Base-by-base conservation (phyloP, 2,113 vertebrate genomes). In the Herpetotheres cachinnans region DNA sequence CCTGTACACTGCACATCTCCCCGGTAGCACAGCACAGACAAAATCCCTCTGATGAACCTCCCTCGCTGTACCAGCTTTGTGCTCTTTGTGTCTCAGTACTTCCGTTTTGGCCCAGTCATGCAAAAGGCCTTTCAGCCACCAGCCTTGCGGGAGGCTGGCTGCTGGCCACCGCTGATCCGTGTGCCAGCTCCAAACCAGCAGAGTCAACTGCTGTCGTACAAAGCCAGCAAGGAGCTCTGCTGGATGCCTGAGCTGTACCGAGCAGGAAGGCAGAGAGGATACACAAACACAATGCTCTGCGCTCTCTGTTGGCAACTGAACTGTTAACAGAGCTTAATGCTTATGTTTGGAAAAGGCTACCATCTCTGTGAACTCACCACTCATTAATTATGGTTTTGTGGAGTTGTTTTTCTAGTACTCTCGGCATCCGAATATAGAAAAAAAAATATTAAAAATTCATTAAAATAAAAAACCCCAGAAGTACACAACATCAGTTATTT, bases 151-250 rank as follows among this genome's bases (percentile, higher is more conserved):
- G 17, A 34, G 10, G 52, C 26, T 38, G 69, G 34, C 20, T 0
- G 3, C 50, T 32, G 24, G 38, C 19, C n/a, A 26, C 21, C 1
- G 1, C 89, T 26, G 36, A 3, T 5, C 71, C 49, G 0, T 30
- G 42, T 15, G 29, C 47, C 72, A 40, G 49, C 72, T 80, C 36
- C 62, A 59, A 1, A 7, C 16, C 36, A 27, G 36, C 52, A 44
- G 36, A 42, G 67, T 5, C 1, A 0, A 29, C 15, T 36, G 44
- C 38, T 5, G 1, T 16, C 2, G 0, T 13, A 3, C 36, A 42
- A 42, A 42, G 34, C 15, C 58, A 85, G 30, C 22, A 16, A 10
- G 67, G 54, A 86, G 40, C 73, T 67, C 38, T 58, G 49, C 61
- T 76, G 73, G 55, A 5, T 30, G 21, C 69, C 63, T 50, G 71